Percentiles rank a stretch among this genome's conserved stretches.
These are phyloP conservation scores for Anastatus disparis DNA, from an alignment of 1,140 invertebrate species.

Conservation along the genomic window DNA sequence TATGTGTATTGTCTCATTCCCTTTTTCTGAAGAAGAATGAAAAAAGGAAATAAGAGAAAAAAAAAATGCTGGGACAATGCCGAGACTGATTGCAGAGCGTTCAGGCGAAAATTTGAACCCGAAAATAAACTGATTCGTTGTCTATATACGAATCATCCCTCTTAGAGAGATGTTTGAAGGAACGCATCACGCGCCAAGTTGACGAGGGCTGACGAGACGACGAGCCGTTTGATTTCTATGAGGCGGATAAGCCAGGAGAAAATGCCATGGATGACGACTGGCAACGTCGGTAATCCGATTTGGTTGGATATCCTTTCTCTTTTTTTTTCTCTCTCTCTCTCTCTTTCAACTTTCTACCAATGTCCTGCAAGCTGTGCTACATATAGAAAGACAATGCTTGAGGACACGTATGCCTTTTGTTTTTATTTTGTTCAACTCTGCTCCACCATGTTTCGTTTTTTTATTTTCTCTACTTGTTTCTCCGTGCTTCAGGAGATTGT, in stretches of 20 bases:
- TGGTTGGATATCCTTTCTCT: neutral
- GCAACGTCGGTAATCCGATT: conserved; percentile 8
- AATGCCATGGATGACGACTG: neutral
- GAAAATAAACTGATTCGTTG: conserved; percentile 57
- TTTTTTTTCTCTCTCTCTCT: neutral
- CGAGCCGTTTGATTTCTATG: conserved; percentile 31
- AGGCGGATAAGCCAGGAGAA: conserved; percentile 22
- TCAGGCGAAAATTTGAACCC: conserved; percentile 58
- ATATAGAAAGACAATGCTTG: neutral
- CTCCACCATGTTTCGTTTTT: neutral
- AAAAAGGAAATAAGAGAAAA: too few species aligned
- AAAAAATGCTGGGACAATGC: conserved; percentile 51
- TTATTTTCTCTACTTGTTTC: neutral
- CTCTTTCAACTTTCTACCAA: neutral
- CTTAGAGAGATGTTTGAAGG: neutral
- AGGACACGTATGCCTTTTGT: neutral
- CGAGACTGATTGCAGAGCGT: conserved; percentile 57
- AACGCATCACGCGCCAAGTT: neutral
- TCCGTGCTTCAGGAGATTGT: too few species aligned
- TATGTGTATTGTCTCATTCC: conserved; percentile 36
- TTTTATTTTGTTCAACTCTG: neutral
- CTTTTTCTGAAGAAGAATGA: neutral
- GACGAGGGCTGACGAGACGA: conserved; percentile 7
- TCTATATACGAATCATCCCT: conserved; percentile 9
- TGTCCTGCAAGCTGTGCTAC: too few species aligned